A percentile compares a stretch with the other conserved stretches of the same genome.
Evolutionary conservation across 1,140 invertebrate species (phyloP).

Genomic region (Drosophila navojoa): DNA sequence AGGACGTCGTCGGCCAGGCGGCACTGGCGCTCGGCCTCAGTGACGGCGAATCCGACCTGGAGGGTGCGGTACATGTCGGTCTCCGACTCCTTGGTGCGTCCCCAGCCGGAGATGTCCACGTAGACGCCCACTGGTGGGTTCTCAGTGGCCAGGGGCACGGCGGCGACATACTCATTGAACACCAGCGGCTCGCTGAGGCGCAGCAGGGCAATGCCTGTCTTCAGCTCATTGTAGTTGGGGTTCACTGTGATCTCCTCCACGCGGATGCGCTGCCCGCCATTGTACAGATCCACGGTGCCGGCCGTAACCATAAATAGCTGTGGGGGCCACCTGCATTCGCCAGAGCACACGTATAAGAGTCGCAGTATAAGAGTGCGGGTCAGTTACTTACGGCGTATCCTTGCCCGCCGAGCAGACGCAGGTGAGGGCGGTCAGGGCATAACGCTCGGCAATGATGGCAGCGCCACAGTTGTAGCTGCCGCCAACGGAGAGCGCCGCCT

Average conservation of each 20-base stretch:
- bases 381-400: constrained; percentile 47
- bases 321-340: constrained; percentile 56
- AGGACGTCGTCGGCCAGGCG: constrained; percentile 5
- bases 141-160: constrained; percentile 46
- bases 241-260: constrained; percentile 67
- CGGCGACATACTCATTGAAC: constrained; percentile 48
- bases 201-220: constrained; percentile 64
- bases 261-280: constrained; percentile 56
- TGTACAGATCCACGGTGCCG: constrained; percentile 66
- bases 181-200: constrained; percentile 52
- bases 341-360: too few species aligned
- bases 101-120: constrained; percentile 75
- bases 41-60: constrained; percentile 53
- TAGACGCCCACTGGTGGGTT: constrained; percentile 41
- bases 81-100: constrained; percentile 54
- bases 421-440: constrained; percentile 66
- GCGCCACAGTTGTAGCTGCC: constrained; percentile 72
- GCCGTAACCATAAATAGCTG: constrained; percentile 61
- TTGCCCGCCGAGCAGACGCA: constrained; percentile 74
- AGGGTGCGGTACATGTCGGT: constrained; percentile 59
- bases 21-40: constrained; percentile 39
- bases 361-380: neutral
- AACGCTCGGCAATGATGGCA: constrained; percentile 58
- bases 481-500: constrained; percentile 65
- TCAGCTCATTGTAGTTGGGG: constrained; percentile 60